A percentile compares a stretch with the other conserved stretches of the same genome.
Evolutionary conservation across 2,797 vertebrate species (phyloP).

Genomic region (Salmo trutta): DNA sequence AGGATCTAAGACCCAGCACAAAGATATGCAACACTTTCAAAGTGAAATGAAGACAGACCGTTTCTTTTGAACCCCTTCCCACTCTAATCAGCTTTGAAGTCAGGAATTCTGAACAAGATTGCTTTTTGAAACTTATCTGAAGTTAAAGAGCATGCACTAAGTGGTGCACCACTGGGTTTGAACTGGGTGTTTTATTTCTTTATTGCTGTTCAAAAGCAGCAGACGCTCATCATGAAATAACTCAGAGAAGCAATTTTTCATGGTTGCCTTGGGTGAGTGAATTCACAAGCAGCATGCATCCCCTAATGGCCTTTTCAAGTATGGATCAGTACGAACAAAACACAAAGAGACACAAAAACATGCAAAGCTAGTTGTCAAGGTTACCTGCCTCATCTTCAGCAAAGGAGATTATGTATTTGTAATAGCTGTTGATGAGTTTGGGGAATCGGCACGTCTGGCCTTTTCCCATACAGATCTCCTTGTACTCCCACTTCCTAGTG

Average conservation of each 20-base stretch:
- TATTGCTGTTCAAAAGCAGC: background rate
- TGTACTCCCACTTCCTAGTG: conserved; percentile 78
- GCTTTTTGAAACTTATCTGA: too few species aligned
- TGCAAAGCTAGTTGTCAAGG: background rate
- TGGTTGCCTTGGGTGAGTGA: background rate
- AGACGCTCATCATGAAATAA: background rate
- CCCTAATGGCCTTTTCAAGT: background rate
- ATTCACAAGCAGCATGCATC: background rate
- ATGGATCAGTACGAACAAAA: background rate
- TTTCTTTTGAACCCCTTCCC: conserved; percentile 1
- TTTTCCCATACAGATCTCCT: conserved; percentile 82
- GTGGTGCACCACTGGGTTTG: background rate
- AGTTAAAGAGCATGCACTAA: too few species aligned
- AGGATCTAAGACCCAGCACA: background rate
- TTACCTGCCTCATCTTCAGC: conserved; percentile 72
- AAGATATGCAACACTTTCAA: background rate
- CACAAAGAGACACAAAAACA: background rate
- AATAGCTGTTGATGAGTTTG: conserved; percentile 79
- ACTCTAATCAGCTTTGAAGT: conserved; percentile 31
- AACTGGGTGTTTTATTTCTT: background rate
- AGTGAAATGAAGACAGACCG: conserved; percentile 11
- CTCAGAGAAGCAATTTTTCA: background rate
- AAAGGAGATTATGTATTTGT: conserved; percentile 82
- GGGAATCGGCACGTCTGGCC: conserved; percentile 74
- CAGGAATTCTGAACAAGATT: background rate